Evolutionary conservation across 2,113 vertebrate species (phyloP), one percentile per base, ranked within the genome.

Genomic region (Cheilinus undulatus): DNA sequence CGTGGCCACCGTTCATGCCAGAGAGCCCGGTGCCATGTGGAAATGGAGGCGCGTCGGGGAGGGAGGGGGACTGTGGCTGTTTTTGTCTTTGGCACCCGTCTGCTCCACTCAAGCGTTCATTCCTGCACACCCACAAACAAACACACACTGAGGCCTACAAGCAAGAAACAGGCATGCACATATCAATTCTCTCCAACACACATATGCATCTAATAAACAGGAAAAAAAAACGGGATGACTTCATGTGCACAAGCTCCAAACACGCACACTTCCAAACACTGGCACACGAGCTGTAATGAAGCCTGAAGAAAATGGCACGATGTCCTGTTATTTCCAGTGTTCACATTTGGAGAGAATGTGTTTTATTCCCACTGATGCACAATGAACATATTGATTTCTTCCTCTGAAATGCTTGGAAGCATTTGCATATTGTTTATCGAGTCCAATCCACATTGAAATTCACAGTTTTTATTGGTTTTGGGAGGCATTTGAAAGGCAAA

Each of bases 1-100:
- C 88, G 61, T 91, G 86, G 82, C 86, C 61, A 54, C 72, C 28
- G 51, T 79, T 83, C 76, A 76, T 91, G 89, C 88, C 88, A 93
- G 88, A 67, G 67, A 91, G 68, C 65, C 76, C 58, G 3, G 67
- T 86, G 88, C 89, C 90, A 91, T 91, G 84, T 91, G 88, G 81
- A 91, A 88, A 85, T 73, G 46, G 70, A 57, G 64, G 40, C 15
- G 40, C 32, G 66, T 24, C n/a, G n/a, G n/a, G n/a, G n/a, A n/a
- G 51, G 2, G 20, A 30, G 40, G 9, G 48, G 49, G 15, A 45
- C 26, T 76, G 75, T 78, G 72, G 58, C 78, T 74, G 83, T 86
- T 89, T 90, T 89, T 86, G 88, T 86, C 73, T 84, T 82, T 92
- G 89, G 88, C 90, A 85, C 13, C 24, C 19, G 30, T 71, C 71